Base-by-base conservation (phyloP, 2,113 vertebrate species). In the Octodon degus region DNA sequence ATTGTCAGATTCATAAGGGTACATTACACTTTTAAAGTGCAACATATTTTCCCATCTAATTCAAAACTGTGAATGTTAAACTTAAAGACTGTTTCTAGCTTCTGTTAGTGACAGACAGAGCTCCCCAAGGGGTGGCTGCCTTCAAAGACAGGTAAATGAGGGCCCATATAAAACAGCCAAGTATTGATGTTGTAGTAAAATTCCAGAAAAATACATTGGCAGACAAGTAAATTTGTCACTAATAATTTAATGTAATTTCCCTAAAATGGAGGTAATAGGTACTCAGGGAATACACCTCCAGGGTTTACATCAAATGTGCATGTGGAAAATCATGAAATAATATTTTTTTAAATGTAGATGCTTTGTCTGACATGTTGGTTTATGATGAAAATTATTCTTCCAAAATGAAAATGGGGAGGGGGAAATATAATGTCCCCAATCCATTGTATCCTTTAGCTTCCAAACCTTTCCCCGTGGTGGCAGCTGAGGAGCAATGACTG, bases 241-340 rank as follows among this genome's bases (percentile, higher is more conserved):
- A 98, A 98, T 99, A 98, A 99, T 99, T 99, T 99, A 99, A 99
- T 98, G 98, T 98, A 98, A 99, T 99, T 99, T 98, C 98, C 98
- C 98, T 99, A 98, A 99, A 99, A 99, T 98, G 98, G 98, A 98
- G 98, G 98, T 99, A 99, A 99, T 98, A 98, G 98, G 98, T 98
- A 98, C 98, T 98, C 97, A 53, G 98, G 98, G 98, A 99, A 98
- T 98, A 98, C 98, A 98, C 98, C 98, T 98, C 98, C 98, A 98
- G 98, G 98, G 98, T 98, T 98, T 99, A 98, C 98, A 98, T 98
- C 98, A 98, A 98, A 98, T 97, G 98, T 98, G 98, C 98, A 97
- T 97, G 98, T 98, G 98, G 98, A 98, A 98, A 98, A 98, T 98
- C 93, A 67, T 97, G 98, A 98, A 98, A 98, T 98, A 98, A 98